A percentile compares a stretch with the other conserved stretches of the same genome.
Evolutionary conservation across 2,113 vertebrate species (phyloP).

Genomic region (Phylloscopus trochilus): DNA sequence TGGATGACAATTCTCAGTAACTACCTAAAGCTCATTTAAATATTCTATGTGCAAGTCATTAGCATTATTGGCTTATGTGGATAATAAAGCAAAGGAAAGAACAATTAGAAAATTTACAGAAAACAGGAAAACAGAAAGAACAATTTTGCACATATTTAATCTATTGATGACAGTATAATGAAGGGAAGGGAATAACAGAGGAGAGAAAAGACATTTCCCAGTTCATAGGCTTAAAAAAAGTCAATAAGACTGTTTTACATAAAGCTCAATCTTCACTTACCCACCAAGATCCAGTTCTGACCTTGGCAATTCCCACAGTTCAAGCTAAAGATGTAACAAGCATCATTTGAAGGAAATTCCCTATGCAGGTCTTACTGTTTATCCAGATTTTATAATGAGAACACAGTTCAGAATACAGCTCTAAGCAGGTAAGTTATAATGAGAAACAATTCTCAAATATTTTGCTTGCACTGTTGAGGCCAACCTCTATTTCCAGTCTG

Average conservation of each 20-base stretch:
- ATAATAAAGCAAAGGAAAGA: background rate
- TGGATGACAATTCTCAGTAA: background rate
- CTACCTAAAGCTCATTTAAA: background rate
- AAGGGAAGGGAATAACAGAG: background rate
- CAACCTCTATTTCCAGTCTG: background rate
- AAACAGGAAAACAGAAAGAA: background rate
- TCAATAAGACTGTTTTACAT: background rate
- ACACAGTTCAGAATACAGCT: background rate
- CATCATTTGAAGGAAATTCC: background rate
- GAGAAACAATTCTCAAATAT: background rate
- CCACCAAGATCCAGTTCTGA: background rate
- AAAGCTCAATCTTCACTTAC: background rate
- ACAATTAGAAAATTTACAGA: background rate
- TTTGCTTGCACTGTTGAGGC: background rate
- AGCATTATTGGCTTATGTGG: background rate
- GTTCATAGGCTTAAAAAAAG: background rate
- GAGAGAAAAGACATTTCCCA: background rate
- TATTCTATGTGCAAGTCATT: background rate
- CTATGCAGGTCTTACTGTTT: background rate
- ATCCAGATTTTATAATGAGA: background rate
- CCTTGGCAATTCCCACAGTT: background rate
- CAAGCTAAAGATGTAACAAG: background rate
- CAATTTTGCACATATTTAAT: background rate
- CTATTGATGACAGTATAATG: background rate
- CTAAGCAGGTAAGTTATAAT: background rate